Base-by-base conservation (phyloP, 2,797 vertebrate genomes). In the Mus caroli region DNA sequence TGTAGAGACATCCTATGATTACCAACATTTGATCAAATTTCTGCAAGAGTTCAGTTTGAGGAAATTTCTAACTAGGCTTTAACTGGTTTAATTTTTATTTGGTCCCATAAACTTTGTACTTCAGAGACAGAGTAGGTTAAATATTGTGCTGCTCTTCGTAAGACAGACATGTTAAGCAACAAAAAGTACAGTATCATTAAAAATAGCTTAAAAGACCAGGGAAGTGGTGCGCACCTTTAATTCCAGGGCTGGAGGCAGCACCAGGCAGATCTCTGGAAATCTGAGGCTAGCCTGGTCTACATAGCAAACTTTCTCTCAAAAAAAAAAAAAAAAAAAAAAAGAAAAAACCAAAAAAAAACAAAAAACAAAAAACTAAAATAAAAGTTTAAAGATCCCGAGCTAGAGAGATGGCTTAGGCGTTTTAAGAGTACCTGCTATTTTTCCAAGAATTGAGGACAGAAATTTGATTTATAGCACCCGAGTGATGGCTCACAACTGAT, bases 61-160 rank as follows among this genome's bases (percentile, higher is more conserved):
- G 31, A 96, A 90, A 93, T 92, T 87, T 94, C 75, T 89, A 88
- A 94, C 73, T 92, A 92, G 79, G 87, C 56, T 83, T 97, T 58
- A 91, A 26, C 86, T 73, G 34, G 71, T 58, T 94, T 94, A 91
- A 97, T 92, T 40, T 67, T 96, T 84, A 93, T 69, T 82, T 79
- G 64, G 5, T 20, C 58, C 24, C 77, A 58, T 93, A 80, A 90
- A 94, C 62, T 91, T 26, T 86, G 80, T 75, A 83, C 50, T 91
- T 86, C 73, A 84, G 73, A 94, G 10, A 83, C 40, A 64, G 34
- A 77, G 58, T 67, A 67, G 31, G 76, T 96, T 92, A 92, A 96
- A 90, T 46, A 95, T 67, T 82, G 67, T 84, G 2, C 90, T 50
- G 71, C 14, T 75, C 31, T 54, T 91, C 78, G 92, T 92, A 90